Evolutionary conservation across 2,113 vertebrate genomes (phyloP).

Genomic region (Apodemus sylvaticus): DNA sequence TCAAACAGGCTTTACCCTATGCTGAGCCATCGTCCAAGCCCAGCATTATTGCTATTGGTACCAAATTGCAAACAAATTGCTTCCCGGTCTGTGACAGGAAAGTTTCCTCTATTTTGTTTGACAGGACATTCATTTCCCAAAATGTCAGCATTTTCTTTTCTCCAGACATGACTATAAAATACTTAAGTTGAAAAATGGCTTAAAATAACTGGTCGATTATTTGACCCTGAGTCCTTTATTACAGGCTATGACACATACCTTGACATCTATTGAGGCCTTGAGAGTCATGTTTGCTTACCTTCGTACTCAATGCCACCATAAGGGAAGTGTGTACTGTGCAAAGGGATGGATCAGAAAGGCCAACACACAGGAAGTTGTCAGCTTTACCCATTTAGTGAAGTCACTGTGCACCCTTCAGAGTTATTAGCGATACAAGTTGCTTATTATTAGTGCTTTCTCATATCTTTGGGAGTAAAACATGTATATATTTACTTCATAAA

Average conservation of each 20-base stretch:
- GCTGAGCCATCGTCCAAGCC: background rate
- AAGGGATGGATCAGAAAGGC: background rate
- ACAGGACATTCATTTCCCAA: background rate
- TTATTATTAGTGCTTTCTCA: background rate
- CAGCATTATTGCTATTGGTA: background rate
- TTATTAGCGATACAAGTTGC: background rate
- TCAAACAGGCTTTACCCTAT: background rate
- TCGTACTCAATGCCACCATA: background rate
- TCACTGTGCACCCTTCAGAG: background rate
- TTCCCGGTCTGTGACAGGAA: background rate
- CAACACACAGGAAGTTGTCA: background rate
- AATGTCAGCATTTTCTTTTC: constrained; percentile 19
- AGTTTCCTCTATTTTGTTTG: background rate
- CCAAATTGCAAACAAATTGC: background rate
- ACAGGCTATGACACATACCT: background rate
- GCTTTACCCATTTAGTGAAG: background rate
- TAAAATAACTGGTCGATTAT: background rate
- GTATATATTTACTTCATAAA: background rate
- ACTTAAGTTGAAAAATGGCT: constrained; percentile 13
- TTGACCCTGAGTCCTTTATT: background rate
- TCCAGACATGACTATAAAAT: constrained; percentile 1
- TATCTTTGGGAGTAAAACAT: background rate
- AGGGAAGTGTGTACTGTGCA: background rate
- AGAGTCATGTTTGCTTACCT: background rate
- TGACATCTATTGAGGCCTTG: background rate